Evolutionary conservation across 1,140 invertebrate species (phyloP), one percentile per base, ranked within the genome.

Genomic region (Drosophila navojoa): DNA sequence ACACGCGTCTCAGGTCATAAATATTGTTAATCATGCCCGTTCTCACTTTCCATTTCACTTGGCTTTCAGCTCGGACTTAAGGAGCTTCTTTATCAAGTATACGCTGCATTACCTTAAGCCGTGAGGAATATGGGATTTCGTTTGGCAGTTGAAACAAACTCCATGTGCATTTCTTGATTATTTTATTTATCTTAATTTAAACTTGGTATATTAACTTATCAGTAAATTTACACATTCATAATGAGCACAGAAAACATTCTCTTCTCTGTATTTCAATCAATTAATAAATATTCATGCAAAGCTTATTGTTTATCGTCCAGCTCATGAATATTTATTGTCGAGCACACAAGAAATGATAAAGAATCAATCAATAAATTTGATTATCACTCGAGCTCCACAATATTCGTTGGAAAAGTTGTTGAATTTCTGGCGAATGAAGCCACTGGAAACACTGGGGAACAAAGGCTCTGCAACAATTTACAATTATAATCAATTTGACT

Each of bases 401-500:
- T 42, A 42, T 13, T 47, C 9, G 25, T 22, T 22, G 40, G 19
- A 5, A 50, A 45, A 54, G 47, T 32, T 59, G 25, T 16, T 52
- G 55, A 77, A 62, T 66, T 78, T 19, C 52, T 40, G 35, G 45
- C 45, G 27, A 66, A 69, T 55, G 35, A 61, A 63, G 54, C 59
- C 11, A 29, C 47, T 55, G 54, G 62, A 71, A 78, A 79, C 68
- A 64, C 68, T 63, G 57, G 22, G 9, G 49, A 49, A 59, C 68
- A 35, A 19, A 42, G 10, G 15, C 40, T 64, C 55, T 32, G 45
- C 68, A 89, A 71, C 82, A 87, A 87, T 87, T 87, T 82, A 79
- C 82, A 87, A 87, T 89, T 87, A 89, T 82, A 87, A 87, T 89
- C 79, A 89, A 87, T 82, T 87, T 79, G 64, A 73, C 47, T 52